These are phyloP conservation scores for Lacanobia oleracea DNA, from an alignment of 2,888 invertebrate genomes.

Conservation along the genomic window DNA sequence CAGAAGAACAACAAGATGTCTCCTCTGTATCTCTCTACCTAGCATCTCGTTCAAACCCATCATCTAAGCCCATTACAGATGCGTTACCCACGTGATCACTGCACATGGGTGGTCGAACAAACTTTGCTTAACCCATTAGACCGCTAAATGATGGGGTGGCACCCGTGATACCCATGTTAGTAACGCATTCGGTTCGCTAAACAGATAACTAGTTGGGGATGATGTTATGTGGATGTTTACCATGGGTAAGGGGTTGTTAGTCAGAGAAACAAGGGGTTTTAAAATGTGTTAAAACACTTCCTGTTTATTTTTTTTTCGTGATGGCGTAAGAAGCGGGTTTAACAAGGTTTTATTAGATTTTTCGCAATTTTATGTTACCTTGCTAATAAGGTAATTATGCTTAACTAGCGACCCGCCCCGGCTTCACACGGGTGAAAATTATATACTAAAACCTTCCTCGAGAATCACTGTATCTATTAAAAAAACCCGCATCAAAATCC, in stretches of 20 bases:
- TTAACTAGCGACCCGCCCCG: too few relatives aligned
- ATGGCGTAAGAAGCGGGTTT: too few relatives aligned
- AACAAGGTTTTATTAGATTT: too few relatives aligned
- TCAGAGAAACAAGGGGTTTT: background rate
- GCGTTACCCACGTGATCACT: conserved; percentile 27
- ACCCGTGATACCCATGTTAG: conserved; percentile 23
- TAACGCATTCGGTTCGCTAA: conserved; percentile 38
- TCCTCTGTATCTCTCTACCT: too few relatives aligned
- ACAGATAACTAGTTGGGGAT: conserved; percentile 46
- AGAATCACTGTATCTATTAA: too few relatives aligned
- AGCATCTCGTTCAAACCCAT: background rate
- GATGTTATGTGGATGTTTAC: conserved; percentile 25
- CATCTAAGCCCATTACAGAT: conserved; percentile 20
- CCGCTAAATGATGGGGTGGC: conserved; percentile 68
- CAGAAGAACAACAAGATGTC: too few relatives aligned
- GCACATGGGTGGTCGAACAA: conserved; percentile 66
- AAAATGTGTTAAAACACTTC: background rate
- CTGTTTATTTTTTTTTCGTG: too few relatives aligned
- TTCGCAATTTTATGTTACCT: too few relatives aligned
- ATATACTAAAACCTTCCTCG: too few relatives aligned
- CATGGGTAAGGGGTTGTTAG: conserved; percentile 12
- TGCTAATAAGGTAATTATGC: too few relatives aligned
- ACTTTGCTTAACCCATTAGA: conserved; percentile 63
- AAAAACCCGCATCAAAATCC: too few relatives aligned
- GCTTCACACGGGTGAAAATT: too few relatives aligned